These are phyloP conservation scores for Clarias fuscus DNA, from an alignment of 2,797 vertebrate species.

Conservation along the genomic window DNA sequence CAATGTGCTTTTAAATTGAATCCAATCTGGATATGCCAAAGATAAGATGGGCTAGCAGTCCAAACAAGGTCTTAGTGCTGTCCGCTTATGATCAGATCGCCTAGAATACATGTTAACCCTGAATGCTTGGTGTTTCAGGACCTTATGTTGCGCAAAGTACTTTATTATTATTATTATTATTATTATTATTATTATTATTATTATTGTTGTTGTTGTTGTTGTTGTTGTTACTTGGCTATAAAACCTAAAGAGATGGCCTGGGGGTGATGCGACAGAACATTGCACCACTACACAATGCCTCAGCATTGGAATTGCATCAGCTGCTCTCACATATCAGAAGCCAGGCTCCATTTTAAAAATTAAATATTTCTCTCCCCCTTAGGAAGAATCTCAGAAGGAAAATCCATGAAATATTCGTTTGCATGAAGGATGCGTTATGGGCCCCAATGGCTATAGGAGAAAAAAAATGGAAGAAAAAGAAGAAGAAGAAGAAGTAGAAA, in stretches of 20 bases:
- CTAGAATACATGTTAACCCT: no score
- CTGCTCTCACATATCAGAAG: conserved; percentile 23
- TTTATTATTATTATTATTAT: background rate
- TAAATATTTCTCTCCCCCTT: conserved; percentile 24
- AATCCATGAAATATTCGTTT: conserved; percentile 50
- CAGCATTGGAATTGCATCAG: conserved; percentile 19
- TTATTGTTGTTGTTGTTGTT: background rate
- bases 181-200: background rate
- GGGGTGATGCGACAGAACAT: background rate
- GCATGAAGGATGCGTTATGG: conserved; percentile 42
- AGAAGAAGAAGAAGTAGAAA: background rate
- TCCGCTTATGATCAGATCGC: no score
- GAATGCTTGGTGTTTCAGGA: no score
- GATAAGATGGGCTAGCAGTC: no score
- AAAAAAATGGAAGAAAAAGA: background rate
- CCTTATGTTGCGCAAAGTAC: no score
- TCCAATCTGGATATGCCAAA: no score
- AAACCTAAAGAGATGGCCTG: background rate
- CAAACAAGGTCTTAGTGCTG: no score
- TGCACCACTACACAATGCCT: background rate
- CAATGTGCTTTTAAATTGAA: no score
- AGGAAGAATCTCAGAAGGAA: conserved; percentile 27
- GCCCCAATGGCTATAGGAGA: background rate
- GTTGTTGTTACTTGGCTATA: background rate
- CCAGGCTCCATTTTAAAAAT: conserved; percentile 18